Conservation (phyloP, 1,140 invertebrate genomes). For the Gryllus bimaculatus region DNA sequence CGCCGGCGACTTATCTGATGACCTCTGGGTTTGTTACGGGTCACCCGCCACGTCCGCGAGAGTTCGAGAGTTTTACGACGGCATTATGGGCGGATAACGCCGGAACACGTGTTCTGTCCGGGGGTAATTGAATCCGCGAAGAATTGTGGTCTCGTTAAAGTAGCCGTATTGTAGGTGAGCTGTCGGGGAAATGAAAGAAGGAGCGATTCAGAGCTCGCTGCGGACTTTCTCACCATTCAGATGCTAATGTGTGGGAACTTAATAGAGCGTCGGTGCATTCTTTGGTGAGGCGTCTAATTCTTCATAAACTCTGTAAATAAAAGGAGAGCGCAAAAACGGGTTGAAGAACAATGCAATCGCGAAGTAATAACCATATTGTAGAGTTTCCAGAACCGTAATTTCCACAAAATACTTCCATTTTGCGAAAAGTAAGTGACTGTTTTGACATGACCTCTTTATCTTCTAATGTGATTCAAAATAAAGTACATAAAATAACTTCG, state of each 20-base stretch:
- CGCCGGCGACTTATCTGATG: neutral
- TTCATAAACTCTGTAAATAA: neutral
- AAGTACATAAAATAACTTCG: no score
- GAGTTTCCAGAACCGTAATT: no score
- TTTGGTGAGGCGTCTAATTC: neutral
- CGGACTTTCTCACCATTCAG: neutral
- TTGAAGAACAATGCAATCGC: neutral
- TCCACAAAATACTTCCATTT: no score
- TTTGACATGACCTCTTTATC: neutral
- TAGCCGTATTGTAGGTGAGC: neutral
- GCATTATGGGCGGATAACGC: neutral
- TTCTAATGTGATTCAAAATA: no score
- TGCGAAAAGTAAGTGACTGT: neutral
- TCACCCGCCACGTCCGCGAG: neutral
- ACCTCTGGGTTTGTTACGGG: neutral
- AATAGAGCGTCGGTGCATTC: neutral
- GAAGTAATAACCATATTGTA: neutral
- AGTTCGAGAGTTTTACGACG: neutral
- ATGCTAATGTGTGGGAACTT: neutral
- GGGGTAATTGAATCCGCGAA: neutral
- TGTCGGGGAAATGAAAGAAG: neutral
- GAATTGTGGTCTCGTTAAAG: neutral
- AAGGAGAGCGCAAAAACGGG: neutral
- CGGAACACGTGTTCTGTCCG: neutral
- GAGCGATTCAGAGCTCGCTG: neutral